Percentiles rank a stretch among this genome's conserved stretches.
Conservation (phyloP, 2,797 vertebrate genomes). For the Sebastes minor region DNA sequence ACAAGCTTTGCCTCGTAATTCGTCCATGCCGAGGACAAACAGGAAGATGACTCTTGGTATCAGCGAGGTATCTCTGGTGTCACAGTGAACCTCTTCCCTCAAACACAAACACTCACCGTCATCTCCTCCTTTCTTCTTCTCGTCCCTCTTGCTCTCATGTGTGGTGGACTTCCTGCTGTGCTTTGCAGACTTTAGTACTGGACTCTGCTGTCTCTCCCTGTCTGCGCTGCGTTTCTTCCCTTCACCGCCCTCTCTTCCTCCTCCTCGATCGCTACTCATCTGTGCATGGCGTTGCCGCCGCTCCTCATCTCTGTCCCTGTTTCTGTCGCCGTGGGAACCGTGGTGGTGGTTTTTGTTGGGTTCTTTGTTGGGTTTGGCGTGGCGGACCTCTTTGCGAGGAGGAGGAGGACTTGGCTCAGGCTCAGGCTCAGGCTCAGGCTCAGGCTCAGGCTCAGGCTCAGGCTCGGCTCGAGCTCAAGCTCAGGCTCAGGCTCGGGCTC, state of each 20-base stretch:
- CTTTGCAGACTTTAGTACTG: constrained; percentile 72
- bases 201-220: constrained; percentile 70
- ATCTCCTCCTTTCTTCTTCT: constrained; percentile 73
- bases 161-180: constrained; percentile 72
- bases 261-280: constrained; percentile 31
- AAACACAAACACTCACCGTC: constrained; percentile 71
- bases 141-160: constrained; percentile 72
- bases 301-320: constrained; percentile 67
- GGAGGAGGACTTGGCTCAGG: not conserved
- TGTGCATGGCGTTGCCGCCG: constrained; percentile 71
- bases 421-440: constrained; percentile 44
- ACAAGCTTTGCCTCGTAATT: not conserved
- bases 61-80: not conserved
- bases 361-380: constrained; percentile 74
- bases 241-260: constrained; percentile 8
- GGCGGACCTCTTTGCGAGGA: constrained; percentile 72
- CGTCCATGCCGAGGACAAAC: not conserved
- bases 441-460: constrained; percentile 60
- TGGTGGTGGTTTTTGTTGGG: constrained; percentile 67
- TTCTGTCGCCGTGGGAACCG: constrained; percentile 57
- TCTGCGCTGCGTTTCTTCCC: constrained; percentile 69
- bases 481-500: constrained; percentile 72
- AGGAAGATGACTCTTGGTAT: not conserved
- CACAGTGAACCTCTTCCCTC: not conserved
- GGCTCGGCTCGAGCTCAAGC: constrained; percentile 3